These are phyloP conservation scores for Heloderma charlesbogerti DNA, from an alignment of 2,113 vertebrate genomes.

Conservation along the genomic window DNA sequence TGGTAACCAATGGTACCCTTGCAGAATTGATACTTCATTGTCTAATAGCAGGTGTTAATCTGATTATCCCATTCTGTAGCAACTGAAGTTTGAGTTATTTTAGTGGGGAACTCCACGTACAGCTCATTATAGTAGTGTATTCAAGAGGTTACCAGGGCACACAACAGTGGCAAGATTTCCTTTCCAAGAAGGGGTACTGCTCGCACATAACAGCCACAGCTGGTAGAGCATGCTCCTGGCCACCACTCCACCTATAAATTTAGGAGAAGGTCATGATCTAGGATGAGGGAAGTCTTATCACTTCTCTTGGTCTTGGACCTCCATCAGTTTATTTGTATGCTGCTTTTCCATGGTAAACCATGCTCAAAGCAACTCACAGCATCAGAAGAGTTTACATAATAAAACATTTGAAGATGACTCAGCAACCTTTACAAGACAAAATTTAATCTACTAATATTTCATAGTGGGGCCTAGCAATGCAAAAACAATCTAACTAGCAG, in stretches of 20 bases:
- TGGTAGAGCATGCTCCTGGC: neutral
- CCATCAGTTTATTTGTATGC: no score
- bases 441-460: no score
- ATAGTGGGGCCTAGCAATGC: no score
- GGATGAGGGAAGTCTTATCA: neutral
- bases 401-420: no score
- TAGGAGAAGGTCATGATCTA: neutral
- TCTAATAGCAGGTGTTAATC: neutral
- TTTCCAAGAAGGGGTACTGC: neutral
- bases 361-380: no score
- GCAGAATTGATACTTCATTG: neutral
- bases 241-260: no score
- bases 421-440: no score
- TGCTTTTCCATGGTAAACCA: no score
- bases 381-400: no score
- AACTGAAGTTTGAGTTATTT: neutral
- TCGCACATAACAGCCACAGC: neutral
- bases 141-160: neutral
- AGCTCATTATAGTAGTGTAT: neutral
- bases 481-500: no score
- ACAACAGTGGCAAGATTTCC: neutral
- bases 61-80: neutral
- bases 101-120: neutral
- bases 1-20: neutral
- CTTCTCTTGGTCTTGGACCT: neutral